Evolutionary conservation across 2,888 invertebrate species (phyloP).

Genomic region (Cordylochernes scorpioides): DNA sequence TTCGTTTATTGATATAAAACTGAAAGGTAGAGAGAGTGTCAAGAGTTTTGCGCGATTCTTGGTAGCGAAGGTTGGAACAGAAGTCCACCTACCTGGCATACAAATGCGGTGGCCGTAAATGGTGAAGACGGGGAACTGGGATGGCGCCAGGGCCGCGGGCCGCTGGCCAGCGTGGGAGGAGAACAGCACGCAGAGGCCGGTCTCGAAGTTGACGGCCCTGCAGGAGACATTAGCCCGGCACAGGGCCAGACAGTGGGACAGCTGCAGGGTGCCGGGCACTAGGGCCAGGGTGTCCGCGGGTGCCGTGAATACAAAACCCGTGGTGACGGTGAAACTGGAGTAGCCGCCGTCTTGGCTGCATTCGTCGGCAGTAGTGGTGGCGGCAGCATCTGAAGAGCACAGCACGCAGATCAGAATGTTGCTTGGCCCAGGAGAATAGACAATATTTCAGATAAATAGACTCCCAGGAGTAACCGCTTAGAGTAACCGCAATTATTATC

Average conservation of each 20-base stretch:
- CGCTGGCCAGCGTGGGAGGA: slow-evolving; percentile 47
- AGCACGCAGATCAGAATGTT: too few relatives aligned
- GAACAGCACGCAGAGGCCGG: slow-evolving; percentile 72
- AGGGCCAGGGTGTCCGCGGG: slow-evolving; percentile 65
- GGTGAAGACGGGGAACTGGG: slow-evolving; percentile 82
- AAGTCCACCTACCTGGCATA: slow-evolving; percentile 26
- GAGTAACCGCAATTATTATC: too few relatives aligned
- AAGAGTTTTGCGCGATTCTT: not conserved
- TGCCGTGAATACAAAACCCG: slow-evolving; percentile 75
- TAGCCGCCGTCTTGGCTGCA: too few relatives aligned
- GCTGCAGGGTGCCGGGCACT: slow-evolving; percentile 66
- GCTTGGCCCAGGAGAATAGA: too few relatives aligned
- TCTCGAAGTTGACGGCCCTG: slow-evolving; percentile 77
- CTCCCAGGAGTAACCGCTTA: too few relatives aligned
- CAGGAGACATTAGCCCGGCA: slow-evolving; percentile 72
- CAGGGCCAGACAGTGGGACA: slow-evolving; percentile 73
- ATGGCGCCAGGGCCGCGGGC: slow-evolving; percentile 60
- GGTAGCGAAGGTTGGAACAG: not conserved
- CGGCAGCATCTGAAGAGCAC: too few relatives aligned
- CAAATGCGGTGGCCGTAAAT: slow-evolving; percentile 87
- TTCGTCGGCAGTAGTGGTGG: too few relatives aligned
- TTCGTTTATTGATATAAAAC: too few relatives aligned
- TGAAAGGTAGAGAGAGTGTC: too few relatives aligned
- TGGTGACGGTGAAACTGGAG: slow-evolving; percentile 47
- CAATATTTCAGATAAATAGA: too few relatives aligned